phyloP scores from a whole-genome alignment of 2,888 invertebrate species.

The Sylvicola cinctus region DNA sequence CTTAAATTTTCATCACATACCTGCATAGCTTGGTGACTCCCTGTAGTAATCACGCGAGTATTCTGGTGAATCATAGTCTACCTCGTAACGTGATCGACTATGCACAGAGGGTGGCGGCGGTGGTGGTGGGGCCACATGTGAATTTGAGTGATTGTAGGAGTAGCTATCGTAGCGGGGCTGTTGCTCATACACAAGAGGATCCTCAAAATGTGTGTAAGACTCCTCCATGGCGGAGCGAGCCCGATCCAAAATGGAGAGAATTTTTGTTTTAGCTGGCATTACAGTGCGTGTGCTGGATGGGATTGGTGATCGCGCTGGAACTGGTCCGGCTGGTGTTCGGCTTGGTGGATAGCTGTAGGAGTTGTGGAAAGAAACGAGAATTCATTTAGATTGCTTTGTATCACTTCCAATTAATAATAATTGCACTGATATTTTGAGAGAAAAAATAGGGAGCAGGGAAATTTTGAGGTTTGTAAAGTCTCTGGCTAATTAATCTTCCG shows the following conservation, averaged over 20 bases:
- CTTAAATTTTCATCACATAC: constrained; percentile 10
- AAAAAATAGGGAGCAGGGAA: too few relatives aligned
- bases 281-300: constrained; percentile 29
- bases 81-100: constrained; percentile 17
- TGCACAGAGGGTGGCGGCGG: constrained; percentile 9
- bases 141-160: constrained; percentile 15
- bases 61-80: constrained; percentile 23
- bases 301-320: constrained; percentile 19
- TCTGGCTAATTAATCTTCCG: too few relatives aligned
- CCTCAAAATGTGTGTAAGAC: constrained; percentile 34
- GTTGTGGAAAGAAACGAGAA: not conserved
- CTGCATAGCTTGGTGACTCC: constrained; percentile 22
- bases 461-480: too few relatives aligned
- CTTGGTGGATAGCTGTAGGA: constrained; percentile 12
- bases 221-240: constrained; percentile 68
- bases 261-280: constrained; percentile 54
- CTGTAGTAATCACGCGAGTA: constrained; percentile 23
- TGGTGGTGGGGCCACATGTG: too few relatives aligned
- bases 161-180: constrained; percentile 19
- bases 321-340: constrained; percentile 14
- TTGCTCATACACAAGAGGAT: constrained; percentile 19
- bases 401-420: too few relatives aligned
- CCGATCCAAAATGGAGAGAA: constrained; percentile 64
- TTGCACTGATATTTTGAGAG: too few relatives aligned
- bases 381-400: too few relatives aligned